These are phyloP conservation scores for Montipora sp. DNA, from an alignment of 64 coral and sea anemone genomes.

Conservation along the genomic window DNA sequence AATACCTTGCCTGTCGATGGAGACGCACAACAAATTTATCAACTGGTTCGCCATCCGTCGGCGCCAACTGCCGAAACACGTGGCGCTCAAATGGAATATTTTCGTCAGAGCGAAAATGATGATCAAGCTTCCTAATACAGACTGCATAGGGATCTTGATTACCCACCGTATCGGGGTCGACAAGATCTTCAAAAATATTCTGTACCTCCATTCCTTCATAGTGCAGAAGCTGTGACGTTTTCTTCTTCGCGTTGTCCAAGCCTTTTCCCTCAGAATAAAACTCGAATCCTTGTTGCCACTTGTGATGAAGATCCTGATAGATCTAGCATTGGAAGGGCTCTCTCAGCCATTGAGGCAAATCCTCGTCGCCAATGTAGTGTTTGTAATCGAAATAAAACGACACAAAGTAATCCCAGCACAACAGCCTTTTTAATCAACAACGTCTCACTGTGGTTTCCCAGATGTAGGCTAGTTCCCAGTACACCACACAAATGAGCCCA, in stretches of 20 bases:
- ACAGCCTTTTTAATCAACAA: no score
- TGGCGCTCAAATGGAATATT: constrained; percentile 40
- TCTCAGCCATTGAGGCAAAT: neutral
- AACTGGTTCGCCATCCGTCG: constrained; percentile 25
- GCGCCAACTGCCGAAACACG: constrained; percentile 47
- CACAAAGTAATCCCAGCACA: no score
- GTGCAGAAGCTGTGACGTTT: constrained; percentile 18
- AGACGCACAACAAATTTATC: constrained; percentile 26
- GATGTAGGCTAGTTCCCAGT: no score
- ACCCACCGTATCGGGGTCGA: neutral
- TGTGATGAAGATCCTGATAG: constrained; percentile 1
- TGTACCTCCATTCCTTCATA: constrained; percentile 20
- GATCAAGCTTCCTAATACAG: constrained; percentile 52
- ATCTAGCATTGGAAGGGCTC: neutral
- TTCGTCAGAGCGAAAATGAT: constrained; percentile 6
- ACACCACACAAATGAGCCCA: no score
- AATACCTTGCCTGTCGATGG: constrained; percentile 43
- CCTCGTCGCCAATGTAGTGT: constrained; percentile 13
- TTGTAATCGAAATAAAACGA: neutral
- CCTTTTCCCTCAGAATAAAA: constrained; percentile 24
- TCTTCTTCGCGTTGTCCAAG: neutral
- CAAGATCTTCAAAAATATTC: constrained; percentile 54
- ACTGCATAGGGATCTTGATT: constrained; percentile 29
- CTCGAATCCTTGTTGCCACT: constrained; percentile 34
- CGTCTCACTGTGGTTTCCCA: no score